A percentile compares a stretch with the other conserved stretches of the same genome.
Conservation (phyloP, 2,797 vertebrate genomes). For the Austrolebias charrua region DNA sequence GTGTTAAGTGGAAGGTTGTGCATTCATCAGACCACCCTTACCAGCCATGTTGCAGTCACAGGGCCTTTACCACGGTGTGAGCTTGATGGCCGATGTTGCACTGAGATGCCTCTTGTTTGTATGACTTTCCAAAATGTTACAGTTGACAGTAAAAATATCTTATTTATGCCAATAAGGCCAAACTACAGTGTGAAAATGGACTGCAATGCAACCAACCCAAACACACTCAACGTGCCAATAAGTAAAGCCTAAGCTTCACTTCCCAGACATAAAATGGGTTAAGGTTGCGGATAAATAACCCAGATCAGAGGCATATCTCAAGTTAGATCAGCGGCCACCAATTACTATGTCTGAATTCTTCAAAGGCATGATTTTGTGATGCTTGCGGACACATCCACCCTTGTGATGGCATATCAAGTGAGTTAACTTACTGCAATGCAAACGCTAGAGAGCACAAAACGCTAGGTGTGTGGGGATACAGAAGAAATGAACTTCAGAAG, state of each 20-base stretch:
- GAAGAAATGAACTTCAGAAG: not conserved
- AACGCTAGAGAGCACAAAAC: not conserved
- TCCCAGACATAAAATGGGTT: not conserved
- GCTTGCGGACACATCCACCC: constrained; percentile 1
- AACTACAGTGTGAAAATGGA: not conserved
- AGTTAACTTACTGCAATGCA: not conserved
- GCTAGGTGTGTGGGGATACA: not conserved
- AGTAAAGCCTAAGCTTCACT: constrained; percentile 1
- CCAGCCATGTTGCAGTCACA: too few relatives aligned
- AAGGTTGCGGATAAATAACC: not conserved
- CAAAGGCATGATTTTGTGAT: constrained; percentile 3
- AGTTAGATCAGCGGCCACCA: constrained; percentile 4
- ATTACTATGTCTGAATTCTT: not conserved
- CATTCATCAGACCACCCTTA: not conserved
- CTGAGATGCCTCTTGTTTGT: not conserved
- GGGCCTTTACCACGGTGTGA: too few relatives aligned
- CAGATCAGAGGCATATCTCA: constrained; percentile 12
- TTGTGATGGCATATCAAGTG: not conserved
- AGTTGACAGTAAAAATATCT: not conserved
- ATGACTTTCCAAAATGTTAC: not conserved
- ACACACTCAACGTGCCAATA: not conserved
- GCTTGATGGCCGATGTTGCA: too few relatives aligned
- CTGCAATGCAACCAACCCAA: not conserved
- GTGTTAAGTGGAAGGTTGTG: not conserved
- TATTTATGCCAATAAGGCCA: not conserved